Evolutionary conservation across 1,140 invertebrate species (phyloP).

Genomic region (Cecropterus lyciades): DNA sequence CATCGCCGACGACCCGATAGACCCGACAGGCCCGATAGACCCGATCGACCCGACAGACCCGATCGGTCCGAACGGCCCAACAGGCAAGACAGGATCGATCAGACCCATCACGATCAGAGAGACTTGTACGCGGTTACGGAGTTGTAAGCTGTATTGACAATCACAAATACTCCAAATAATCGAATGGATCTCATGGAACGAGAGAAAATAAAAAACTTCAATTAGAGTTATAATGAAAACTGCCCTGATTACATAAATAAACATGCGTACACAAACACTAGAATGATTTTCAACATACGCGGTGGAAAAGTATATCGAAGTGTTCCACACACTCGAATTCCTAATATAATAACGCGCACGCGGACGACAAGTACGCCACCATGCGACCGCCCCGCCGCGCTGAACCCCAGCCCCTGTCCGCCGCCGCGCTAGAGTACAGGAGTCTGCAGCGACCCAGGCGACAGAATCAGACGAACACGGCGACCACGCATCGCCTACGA

Average conservation of each 20-base stretch:
- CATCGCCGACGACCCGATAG: slow-evolving; percentile 47
- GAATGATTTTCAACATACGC: too few species aligned
- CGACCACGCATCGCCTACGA: slow-evolving; percentile 47
- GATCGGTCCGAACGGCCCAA: slow-evolving; percentile 20
- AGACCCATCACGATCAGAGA: slow-evolving; percentile 52
- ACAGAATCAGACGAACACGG: slow-evolving; percentile 53
- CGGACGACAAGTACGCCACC: slow-evolving; percentile 74
- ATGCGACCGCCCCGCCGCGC: slow-evolving; percentile 62
- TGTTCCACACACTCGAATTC: too few species aligned
- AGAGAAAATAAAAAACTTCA: too few species aligned
- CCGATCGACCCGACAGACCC: slow-evolving; percentile 44
- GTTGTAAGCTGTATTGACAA: slow-evolving; percentile 52
- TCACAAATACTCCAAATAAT: too few species aligned
- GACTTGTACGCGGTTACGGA: slow-evolving; percentile 78
- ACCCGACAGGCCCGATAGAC: slow-evolving; percentile 34
- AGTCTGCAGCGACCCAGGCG: slow-evolving; percentile 75
- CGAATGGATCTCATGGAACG: too few species aligned
- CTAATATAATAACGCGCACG: too few species aligned
- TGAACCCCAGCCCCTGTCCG: slow-evolving; percentile 75
- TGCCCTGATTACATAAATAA: too few species aligned
- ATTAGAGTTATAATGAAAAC: too few species aligned
- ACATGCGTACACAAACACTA: too few species aligned
- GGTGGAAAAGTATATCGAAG: too few species aligned
- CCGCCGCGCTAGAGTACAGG: slow-evolving; percentile 71
- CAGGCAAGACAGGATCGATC: slow-evolving; percentile 33